Percentiles rank a stretch among this genome's conserved stretches.
Conservation (phyloP, 2,113 vertebrate genomes). For the Cygnus atratus region DNA sequence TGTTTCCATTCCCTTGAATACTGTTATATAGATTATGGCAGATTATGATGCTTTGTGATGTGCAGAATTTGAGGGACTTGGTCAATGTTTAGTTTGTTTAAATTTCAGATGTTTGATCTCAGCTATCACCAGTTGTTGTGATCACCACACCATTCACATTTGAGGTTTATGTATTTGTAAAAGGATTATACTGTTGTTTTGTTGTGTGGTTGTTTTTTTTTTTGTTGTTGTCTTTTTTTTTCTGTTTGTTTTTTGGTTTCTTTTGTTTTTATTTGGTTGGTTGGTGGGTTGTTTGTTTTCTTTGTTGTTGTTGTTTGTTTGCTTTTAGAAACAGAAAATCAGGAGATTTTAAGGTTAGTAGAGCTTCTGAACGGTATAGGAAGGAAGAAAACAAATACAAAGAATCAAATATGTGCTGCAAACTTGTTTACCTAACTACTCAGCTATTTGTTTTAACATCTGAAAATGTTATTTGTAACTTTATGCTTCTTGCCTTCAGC, state of each 20-base stretch:
- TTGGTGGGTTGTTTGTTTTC: background rate
- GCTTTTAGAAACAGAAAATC: background rate
- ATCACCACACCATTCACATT: background rate
- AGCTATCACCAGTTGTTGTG: background rate
- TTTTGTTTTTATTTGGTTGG: background rate
- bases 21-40: background rate
- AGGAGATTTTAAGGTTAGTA: background rate
- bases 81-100: background rate
- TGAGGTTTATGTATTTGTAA: background rate
- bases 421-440: background rate
- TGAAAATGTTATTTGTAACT: background rate
- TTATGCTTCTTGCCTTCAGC: background rate
- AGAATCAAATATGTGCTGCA: background rate
- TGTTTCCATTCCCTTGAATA: background rate
- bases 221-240: no score
- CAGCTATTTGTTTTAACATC: background rate
- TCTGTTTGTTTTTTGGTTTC: background rate
- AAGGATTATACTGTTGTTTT: background rate
- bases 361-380: background rate
- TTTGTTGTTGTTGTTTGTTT: background rate
- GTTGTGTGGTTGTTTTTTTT: background rate
- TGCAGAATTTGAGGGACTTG: background rate
- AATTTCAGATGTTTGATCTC: background rate
- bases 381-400: background rate
- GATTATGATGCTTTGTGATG: background rate